Evolutionary conservation across 2,888 invertebrate species (phyloP).

Genomic region (Neocrepidodera transversa): DNA sequence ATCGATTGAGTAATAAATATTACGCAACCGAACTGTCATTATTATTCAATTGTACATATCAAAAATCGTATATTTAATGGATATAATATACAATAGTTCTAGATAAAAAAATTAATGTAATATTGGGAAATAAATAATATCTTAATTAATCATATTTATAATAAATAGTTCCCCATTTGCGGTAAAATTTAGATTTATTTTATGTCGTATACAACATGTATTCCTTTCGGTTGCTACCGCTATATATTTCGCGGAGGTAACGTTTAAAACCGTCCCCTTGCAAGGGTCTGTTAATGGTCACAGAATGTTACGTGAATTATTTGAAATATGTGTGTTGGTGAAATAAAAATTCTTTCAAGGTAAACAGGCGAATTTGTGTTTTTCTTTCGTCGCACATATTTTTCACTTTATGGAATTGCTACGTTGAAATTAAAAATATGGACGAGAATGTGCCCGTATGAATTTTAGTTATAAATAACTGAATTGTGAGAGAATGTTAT

Average conservation of each 20-base stretch:
- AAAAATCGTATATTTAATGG: no score
- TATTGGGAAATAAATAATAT: no score
- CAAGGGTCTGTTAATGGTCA: slow-evolving; percentile 19
- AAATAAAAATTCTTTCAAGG: slow-evolving; percentile 1
- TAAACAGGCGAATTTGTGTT: background rate
- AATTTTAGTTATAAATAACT: no score
- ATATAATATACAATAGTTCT: no score
- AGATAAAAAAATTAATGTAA: no score
- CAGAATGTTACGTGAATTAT: slow-evolving; percentile 20
- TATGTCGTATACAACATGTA: background rate
- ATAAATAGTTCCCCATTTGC: background rate
- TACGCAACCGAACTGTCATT: no score
- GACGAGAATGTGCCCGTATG: no score
- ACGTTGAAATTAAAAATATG: no score
- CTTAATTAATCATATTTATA: no score
- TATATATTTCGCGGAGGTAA: slow-evolving; percentile 10
- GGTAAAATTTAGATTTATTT: slow-evolving; percentile 20
- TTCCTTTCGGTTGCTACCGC: slow-evolving; percentile 3
- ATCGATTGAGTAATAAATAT: no score
- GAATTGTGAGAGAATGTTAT: no score
- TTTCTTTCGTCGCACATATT: background rate
- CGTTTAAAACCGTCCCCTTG: slow-evolving; percentile 1
- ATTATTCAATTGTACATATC: no score
- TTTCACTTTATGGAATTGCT: background rate
- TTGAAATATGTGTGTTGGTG: slow-evolving; percentile 14